phyloP scores from a whole-genome alignment of 2,797 vertebrate genomes.

The Hippoglossus hippoglossus region DNA sequence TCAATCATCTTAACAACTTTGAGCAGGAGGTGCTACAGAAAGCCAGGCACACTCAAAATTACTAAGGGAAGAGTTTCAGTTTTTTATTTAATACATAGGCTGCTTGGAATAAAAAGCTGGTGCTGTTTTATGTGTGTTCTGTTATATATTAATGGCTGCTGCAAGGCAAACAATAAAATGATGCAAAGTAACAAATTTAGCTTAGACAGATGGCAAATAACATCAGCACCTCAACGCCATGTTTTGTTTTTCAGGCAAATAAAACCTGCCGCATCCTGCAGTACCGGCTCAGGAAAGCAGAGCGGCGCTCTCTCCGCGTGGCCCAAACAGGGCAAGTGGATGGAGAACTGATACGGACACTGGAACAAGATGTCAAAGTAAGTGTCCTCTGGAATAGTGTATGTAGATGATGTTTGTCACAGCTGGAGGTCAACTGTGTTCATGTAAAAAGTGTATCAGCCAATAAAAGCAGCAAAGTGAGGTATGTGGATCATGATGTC shows the following conservation, averaged over 20 bases:
- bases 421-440: neutral
- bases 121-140: neutral
- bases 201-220: neutral
- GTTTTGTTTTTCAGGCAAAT: constrained; percentile 83
- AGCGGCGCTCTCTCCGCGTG: constrained; percentile 94
- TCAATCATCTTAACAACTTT: constrained; percentile 6
- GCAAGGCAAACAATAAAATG: neutral
- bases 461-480: neutral
- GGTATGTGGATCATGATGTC: neutral
- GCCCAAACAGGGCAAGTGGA: constrained; percentile 97
- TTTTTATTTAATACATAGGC: neutral
- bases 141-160: neutral
- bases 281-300: constrained; percentile 95
- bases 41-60: neutral
- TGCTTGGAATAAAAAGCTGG: neutral
- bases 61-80: neutral
- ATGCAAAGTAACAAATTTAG: neutral
- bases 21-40: neutral
- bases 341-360: constrained; percentile 92
- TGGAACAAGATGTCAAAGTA: constrained; percentile 98
- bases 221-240: neutral
- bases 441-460: too few species aligned
- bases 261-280: constrained; percentile 98
- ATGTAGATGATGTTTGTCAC: neutral
- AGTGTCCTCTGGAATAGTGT: constrained; percentile 23